Evolutionary conservation across 2,888 invertebrate species (phyloP).

Genomic region (Caenorhabditis sp.): DNA sequence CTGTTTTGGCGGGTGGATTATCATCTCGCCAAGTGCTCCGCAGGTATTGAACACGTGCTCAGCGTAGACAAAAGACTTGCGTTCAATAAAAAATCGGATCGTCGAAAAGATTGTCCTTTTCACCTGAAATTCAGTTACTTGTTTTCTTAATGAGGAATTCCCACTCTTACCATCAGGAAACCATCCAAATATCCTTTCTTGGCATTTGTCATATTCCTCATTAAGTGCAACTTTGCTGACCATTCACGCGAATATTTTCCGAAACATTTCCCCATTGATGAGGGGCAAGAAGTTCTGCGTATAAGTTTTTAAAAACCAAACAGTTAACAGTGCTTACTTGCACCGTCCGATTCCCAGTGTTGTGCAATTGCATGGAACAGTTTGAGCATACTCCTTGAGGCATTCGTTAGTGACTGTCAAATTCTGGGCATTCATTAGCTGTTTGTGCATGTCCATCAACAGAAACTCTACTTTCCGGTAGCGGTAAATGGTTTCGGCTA

Average conservation of each 20-base stretch:
- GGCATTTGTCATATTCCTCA: slow-evolving; percentile 50
- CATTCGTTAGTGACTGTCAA: slow-evolving; percentile 37
- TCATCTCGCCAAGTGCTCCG: slow-evolving; percentile 55
- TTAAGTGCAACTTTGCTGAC: slow-evolving; percentile 47
- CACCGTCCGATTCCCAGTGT: slow-evolving; percentile 29
- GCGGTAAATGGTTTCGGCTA: slow-evolving; percentile 50
- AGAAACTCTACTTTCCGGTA: slow-evolving; percentile 47
- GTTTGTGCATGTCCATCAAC: slow-evolving; percentile 48
- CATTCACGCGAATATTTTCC: slow-evolving; percentile 50
- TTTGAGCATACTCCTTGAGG: slow-evolving; percentile 28
- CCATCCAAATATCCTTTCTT: slow-evolving; percentile 32
- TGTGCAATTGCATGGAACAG: slow-evolving; percentile 49
- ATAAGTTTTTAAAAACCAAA: too few species aligned
- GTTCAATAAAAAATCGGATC: slow-evolving; percentile 39
- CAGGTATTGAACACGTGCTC: slow-evolving; percentile 41
- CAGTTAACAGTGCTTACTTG: slow-evolving; percentile 21
- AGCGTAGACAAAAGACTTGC: slow-evolving; percentile 49
- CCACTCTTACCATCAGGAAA: slow-evolving; percentile 27
- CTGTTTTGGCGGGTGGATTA: slow-evolving; percentile 45
- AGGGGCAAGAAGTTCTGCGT: slow-evolving; percentile 31
- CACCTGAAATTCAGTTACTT: too few species aligned
- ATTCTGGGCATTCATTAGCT: slow-evolving; percentile 46
- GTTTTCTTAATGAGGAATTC: too few species aligned
- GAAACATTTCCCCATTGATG: slow-evolving; percentile 54
- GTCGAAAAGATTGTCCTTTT: slow-evolving; percentile 39